These are phyloP conservation scores for Ephestia elutella DNA, from an alignment of 1,140 invertebrate species.

Conservation along the genomic window DNA sequence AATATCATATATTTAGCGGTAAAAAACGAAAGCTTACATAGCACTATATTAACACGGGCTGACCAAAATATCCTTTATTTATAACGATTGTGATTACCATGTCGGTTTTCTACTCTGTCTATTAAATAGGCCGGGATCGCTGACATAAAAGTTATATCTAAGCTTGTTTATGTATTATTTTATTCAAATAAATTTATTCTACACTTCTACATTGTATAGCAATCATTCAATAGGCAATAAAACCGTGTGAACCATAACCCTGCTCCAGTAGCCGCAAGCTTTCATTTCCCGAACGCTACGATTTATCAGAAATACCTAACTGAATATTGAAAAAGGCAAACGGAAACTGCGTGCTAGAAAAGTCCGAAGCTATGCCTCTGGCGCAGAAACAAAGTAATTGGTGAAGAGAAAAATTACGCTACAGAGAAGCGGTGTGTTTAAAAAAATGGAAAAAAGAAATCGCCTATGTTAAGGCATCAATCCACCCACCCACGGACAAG, in stretches of 20 bases:
- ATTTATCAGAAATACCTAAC: slow-evolving; percentile 16
- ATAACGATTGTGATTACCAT: no score
- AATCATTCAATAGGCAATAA: no score
- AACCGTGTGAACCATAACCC: background rate
- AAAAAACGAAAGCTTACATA: no score
- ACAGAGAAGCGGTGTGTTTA: slow-evolving; percentile 31
- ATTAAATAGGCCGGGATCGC: no score
- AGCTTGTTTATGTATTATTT: no score
- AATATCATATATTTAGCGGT: no score
- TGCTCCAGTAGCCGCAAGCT: background rate
- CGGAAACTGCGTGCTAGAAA: slow-evolving; percentile 21
- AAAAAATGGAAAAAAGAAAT: slow-evolving; percentile 36
- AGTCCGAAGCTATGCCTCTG: slow-evolving; percentile 30
- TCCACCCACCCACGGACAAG: background rate
- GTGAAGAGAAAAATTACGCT: slow-evolving; percentile 43
- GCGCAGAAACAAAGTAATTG: slow-evolving; percentile 45
- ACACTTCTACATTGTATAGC: no score
- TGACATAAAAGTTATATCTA: no score
- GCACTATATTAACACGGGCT: no score
- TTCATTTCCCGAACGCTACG: slow-evolving; percentile 4
- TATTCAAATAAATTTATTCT: no score
- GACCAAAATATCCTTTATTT: no score
- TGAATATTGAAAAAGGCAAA: slow-evolving; percentile 28
- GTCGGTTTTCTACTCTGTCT: no score
- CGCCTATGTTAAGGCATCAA: slow-evolving; percentile 9